These are phyloP conservation scores for Thymelicus lineola DNA, from an alignment of 2,888 invertebrate genomes.

Conservation along the genomic window DNA sequence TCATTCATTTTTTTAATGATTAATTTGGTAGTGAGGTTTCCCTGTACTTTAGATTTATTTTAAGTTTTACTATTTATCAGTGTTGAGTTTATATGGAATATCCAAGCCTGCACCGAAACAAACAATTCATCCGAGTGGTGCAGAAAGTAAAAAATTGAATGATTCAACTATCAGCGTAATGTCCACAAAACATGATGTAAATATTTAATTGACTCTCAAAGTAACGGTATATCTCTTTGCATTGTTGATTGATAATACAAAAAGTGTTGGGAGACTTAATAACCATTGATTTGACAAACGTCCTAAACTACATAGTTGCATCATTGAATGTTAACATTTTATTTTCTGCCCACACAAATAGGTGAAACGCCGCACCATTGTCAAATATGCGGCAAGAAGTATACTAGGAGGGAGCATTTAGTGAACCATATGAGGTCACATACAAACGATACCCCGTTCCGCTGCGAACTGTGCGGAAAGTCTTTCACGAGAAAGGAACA, in stretches of 20 bases:
- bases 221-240: slow-evolving; percentile 5
- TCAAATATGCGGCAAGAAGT: slow-evolving; percentile 94
- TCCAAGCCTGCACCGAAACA: slow-evolving; percentile 75
- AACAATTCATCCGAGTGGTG: slow-evolving; percentile 65
- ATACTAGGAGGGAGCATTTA: slow-evolving; percentile 95
- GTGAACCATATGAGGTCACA: slow-evolving; percentile 95
- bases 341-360: slow-evolving; percentile 81
- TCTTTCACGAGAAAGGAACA: slow-evolving; percentile 95
- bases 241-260: slow-evolving; percentile 2
- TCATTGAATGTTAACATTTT: slow-evolving; percentile 82
- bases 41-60: slow-evolving; percentile 38
- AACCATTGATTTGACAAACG: slow-evolving; percentile 37
- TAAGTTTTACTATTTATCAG: slow-evolving; percentile 26
- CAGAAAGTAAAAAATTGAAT: slow-evolving; percentile 79
- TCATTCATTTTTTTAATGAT: slow-evolving; percentile 11
- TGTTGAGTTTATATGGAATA: slow-evolving; percentile 50
- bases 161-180: slow-evolving; percentile 77
- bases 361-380: slow-evolving; percentile 96
- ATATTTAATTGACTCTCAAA: slow-evolving; percentile 8
- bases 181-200: slow-evolving; percentile 14
- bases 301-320: slow-evolving; percentile 76
- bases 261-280: slow-evolving; percentile 40
- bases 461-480: slow-evolving; percentile 95
- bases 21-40: slow-evolving; percentile 35
- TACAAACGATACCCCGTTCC: slow-evolving; percentile 94